Conservation (phyloP, 1,140 invertebrate genomes). For the Drosophila kohkoa region DNA sequence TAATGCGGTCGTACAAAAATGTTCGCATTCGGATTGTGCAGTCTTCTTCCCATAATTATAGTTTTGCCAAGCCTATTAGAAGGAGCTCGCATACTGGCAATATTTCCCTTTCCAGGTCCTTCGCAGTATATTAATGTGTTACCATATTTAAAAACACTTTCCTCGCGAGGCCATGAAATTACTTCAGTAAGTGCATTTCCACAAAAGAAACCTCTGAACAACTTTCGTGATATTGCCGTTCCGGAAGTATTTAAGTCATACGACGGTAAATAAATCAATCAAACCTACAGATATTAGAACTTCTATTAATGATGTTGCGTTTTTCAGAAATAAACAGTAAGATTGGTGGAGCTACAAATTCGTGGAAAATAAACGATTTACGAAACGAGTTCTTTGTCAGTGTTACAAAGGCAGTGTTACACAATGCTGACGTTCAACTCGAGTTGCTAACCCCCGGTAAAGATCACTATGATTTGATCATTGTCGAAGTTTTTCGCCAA, state of each 20-base stretch:
- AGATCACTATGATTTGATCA: constrained; percentile 66
- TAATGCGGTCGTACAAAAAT: constrained; percentile 26
- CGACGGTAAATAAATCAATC: constrained; percentile 39
- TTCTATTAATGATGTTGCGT: no score
- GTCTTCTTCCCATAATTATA: neutral
- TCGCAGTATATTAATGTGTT: constrained; percentile 76
- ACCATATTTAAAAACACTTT: constrained; percentile 88
- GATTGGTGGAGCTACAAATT: constrained; percentile 7
- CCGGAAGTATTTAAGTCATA: constrained; percentile 54
- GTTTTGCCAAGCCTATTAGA: constrained; percentile 37
- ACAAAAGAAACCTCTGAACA: constrained; percentile 73
- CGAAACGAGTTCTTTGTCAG: constrained; percentile 56
- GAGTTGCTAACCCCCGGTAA: constrained; percentile 47
- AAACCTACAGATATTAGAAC: no score
- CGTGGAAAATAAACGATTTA: constrained; percentile 61
- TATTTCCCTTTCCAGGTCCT: constrained; percentile 71
- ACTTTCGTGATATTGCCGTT: constrained; percentile 68
- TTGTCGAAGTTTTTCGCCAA: constrained; percentile 56
- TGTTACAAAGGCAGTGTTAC: constrained; percentile 37
- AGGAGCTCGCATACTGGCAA: constrained; percentile 64
- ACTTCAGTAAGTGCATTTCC: constrained; percentile 89
- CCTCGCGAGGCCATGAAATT: constrained; percentile 88
- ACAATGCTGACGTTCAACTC: constrained; percentile 57
- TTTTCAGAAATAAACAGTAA: constrained; percentile 51
- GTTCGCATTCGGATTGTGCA: constrained; percentile 22